These are phyloP conservation scores for Myotis brandtii DNA, from an alignment of 2,113 vertebrate genomes.

Conservation along the genomic window DNA sequence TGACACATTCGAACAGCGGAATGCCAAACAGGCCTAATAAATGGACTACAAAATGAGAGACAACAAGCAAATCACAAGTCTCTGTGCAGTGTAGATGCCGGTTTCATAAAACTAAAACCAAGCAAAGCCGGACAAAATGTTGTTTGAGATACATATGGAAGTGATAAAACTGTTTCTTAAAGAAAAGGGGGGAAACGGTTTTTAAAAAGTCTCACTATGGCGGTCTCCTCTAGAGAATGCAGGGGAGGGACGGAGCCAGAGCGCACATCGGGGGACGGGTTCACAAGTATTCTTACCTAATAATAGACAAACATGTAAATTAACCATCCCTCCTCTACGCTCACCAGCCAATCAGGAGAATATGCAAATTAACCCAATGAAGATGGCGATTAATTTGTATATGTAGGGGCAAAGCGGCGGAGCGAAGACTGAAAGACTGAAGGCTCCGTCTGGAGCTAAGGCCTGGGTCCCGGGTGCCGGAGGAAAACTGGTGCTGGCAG, in stretches of 20 bases:
- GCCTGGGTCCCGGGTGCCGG: too few species aligned
- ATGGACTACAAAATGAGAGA: slow-evolving; percentile 27
- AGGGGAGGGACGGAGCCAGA: neutral
- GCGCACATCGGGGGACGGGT: rapidly evolving
- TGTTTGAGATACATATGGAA: slow-evolving; percentile 35
- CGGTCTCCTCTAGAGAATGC: neutral
- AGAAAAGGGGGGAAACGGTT: neutral
- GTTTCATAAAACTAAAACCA: slow-evolving; percentile 56
- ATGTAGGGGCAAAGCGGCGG: too few species aligned
- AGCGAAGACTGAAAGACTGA: too few species aligned
- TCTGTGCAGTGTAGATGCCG: neutral
- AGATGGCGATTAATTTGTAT: too few species aligned
- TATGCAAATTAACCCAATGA: too few species aligned
- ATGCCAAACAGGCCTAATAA: neutral
- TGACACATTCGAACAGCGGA: neutral
- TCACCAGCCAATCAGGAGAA: too few species aligned
- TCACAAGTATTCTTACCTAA: neutral
- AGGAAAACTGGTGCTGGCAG: too few species aligned
- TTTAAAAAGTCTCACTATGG: neutral
- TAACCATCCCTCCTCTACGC: too few species aligned
- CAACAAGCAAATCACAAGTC: slow-evolving; percentile 33
- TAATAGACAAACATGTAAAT: too few species aligned
- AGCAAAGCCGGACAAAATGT: slow-evolving; percentile 38
- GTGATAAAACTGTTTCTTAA: slow-evolving; percentile 42
- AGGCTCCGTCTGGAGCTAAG: too few species aligned